Conservation (phyloP, 2,888 invertebrate genomes). For the Metalampra italica region DNA sequence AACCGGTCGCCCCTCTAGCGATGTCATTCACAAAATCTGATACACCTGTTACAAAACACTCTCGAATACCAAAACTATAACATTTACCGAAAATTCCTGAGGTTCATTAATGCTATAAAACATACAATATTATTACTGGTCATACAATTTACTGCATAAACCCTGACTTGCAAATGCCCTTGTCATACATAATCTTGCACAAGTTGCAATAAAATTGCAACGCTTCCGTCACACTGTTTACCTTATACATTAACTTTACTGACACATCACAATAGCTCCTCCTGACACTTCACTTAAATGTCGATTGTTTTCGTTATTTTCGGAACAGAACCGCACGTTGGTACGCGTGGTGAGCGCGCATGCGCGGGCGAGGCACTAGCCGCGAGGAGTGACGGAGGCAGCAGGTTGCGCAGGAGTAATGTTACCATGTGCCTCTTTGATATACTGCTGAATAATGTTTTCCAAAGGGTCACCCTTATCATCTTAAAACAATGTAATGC, state of each 20-base stretch:
- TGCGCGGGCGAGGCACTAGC: constrained; percentile 57
- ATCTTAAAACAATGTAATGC: too few species aligned
- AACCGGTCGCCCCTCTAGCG: constrained; percentile 41
- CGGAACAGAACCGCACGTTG: constrained; percentile 13
- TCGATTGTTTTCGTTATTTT: constrained; percentile 33
- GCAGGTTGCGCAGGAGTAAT: constrained; percentile 58
- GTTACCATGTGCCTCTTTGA: not conserved
- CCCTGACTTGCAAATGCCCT: constrained; percentile 47
- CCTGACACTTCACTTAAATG: constrained; percentile 44
- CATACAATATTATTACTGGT: constrained; percentile 9
- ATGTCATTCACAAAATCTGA: constrained; percentile 52
- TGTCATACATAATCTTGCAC: constrained; percentile 32
- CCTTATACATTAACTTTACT: constrained; percentile 37
- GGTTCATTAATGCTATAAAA: not conserved
- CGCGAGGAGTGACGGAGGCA: constrained; percentile 54
- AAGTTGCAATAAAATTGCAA: constrained; percentile 23
- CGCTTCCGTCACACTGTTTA: constrained; percentile 35
- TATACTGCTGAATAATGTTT: not conserved
- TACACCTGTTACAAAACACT: constrained; percentile 42
- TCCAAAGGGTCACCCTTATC: not conserved
- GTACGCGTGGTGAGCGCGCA: constrained; percentile 30
- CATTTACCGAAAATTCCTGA: not conserved
- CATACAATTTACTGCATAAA: constrained; percentile 28
- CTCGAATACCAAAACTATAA: constrained; percentile 13
- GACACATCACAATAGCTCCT: constrained; percentile 44